Conservation (phyloP, 2,113 vertebrate genomes). For the Heptranchias perlo region DNA sequence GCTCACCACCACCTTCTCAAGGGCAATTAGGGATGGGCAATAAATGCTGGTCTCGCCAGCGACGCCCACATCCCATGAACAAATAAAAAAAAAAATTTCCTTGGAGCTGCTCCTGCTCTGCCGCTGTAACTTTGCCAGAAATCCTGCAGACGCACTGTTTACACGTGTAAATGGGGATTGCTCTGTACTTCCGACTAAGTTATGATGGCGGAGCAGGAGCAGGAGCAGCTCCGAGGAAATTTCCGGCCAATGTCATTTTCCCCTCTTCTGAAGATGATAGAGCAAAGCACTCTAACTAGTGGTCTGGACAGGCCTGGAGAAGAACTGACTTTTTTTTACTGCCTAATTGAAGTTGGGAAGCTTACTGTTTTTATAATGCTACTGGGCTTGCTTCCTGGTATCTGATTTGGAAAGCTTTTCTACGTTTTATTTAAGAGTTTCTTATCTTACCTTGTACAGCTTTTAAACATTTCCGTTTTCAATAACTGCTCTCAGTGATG, state of each 20-base stretch:
- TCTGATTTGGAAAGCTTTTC: not conserved
- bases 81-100: no score
- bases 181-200: not conserved
- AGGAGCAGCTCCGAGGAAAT: not conserved
- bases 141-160: no score
- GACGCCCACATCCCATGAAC: no score
- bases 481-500: not conserved
- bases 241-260: not conserved
- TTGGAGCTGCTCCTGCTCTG: not conserved
- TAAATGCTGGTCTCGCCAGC: no score
- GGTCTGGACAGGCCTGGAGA: not conserved
- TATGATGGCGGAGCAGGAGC: not conserved
- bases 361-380: not conserved
- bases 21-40: no score
- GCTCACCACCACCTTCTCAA: no score
- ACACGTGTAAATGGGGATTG: not conserved
- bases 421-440: not conserved
- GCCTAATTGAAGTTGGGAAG: not conserved
- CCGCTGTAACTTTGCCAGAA: not conserved
- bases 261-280: not conserved
- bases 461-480: not conserved
- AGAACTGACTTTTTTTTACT: not conserved
- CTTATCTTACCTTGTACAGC: not conserved
- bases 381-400: not conserved
- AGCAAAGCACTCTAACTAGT: not conserved